Base-by-base conservation (phyloP, 2,888 invertebrate genomes). In the Biston betularia region DNA sequence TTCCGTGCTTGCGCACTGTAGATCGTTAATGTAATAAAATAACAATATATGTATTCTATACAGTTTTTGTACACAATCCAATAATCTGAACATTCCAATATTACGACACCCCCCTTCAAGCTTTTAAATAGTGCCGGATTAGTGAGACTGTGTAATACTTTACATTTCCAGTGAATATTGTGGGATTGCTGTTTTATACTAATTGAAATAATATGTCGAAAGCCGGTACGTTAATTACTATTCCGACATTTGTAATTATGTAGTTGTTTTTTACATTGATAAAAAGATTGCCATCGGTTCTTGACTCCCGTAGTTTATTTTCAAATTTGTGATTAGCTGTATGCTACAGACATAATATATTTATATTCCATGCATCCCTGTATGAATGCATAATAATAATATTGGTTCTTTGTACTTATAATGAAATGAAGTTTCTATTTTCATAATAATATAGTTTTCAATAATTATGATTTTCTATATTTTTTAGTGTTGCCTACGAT, bases 401-500 rank as follows among this genome's bases (percentile, higher is more conserved):
- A 79, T 79, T 79, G 81, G 83, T 84, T 85, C 79, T 82, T 80
- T 89, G 92, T 92, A 92, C 92, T 92, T 92, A 92, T 90, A 79
- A 82, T 85, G 82, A 87, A 88, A 89, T 89, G 84, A 88, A 88
- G 85, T 89, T 85, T 82, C 86, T 88, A 88, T 89, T 90, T 89
- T 87, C 84, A 79, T 89, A 88, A 89, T 89, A 89, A 85, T 73
- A 68, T 64, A 67, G 53, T 64, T 64, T 60, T 61, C 59, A 53
- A 64, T 89, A 86, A 87, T 86, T 85, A 82, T 83, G 79, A 84
- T 86, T 89, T 88, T 86, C 84, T 89, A 83, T 88, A 85, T 84
- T 85, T 90, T 90, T 89, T 89, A 90, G 85, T 89, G 90, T 90
- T 90, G 89, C 90, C 89, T 91, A 87, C 88, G 86, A 79, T 79